Conservation (phyloP, 92 coral and sea anemone genomes). For the Palythoa grandiflora region DNA sequence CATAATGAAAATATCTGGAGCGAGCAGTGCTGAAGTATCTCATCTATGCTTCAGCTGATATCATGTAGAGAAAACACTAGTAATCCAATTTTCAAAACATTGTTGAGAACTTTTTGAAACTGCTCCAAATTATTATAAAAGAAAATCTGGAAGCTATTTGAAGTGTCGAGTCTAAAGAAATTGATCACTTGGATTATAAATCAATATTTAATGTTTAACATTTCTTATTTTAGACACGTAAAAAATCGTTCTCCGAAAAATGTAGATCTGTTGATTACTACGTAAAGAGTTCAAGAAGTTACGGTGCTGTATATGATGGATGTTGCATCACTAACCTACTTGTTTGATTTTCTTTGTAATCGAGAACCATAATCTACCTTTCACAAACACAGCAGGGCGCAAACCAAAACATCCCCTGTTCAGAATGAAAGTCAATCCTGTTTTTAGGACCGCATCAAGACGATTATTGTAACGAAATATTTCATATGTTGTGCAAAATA, state of each 20-base stretch:
- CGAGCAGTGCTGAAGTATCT: neutral
- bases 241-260: neutral
- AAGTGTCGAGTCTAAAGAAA: neutral
- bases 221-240: neutral
- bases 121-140: neutral
- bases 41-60: neutral
- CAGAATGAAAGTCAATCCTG: constrained; percentile 36
- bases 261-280: neutral
- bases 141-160: neutral
- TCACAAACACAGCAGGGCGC: constrained; percentile 18
- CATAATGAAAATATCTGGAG: neutral
- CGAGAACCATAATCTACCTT: constrained; percentile 13
- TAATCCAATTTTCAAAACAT: neutral
- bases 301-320: neutral
- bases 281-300: neutral
- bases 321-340: neutral
- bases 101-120: neutral
- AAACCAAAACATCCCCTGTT: neutral
- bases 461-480: constrained; percentile 13
- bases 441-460: constrained; percentile 13
- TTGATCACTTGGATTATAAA: neutral
- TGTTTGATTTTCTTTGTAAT: neutral
- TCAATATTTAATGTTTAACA: neutral
- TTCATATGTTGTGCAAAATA: neutral
- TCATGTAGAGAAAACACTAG: neutral